Evolutionary conservation across 2,113 vertebrate genomes (phyloP), one percentile per base, ranked within the genome.

Genomic region (Sclerurus mexicanus): DNA sequence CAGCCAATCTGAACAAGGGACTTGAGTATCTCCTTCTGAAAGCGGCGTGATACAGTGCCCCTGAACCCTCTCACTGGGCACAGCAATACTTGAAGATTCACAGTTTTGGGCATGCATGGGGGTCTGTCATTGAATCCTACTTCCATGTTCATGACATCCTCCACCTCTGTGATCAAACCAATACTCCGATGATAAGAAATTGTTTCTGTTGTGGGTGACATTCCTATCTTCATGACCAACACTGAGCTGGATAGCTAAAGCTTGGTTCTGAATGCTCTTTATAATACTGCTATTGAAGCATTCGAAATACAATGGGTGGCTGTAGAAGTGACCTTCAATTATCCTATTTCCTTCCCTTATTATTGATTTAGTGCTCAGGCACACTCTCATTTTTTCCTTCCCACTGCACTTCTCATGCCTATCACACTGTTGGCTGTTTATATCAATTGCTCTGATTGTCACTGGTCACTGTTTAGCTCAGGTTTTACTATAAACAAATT

Each of bases 51-150:
- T 12, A 2, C 4, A 42, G 23, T 22, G 17, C 4, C 28, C 28
- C 53, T 42, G 40, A 77, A 6, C 6, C 20, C 25, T 11, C 20
- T 15, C 0, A 0, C 7, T 1, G 1, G 35, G 39, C 37, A 28
- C 4, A 3, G 30, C 5, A 19, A 18, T 6, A 24, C 30, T 52
- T 68, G 71, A 23, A 30, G 22, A 3, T 17, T 59, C 1, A 0
- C 4, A 4, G 19, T 13, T 4, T 1, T 7, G 9, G 8, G 10
- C 1, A 8, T 31, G 22, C 11, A 11, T 1, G 1, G 9, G 23
- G 39, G 10, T 44, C 31, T 55, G 20, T 42, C 33, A 7, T 4
- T 7, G 24, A 58, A 35, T 30, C 18, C 27, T 35, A 0, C 7
- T 49, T 85, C 37, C 9, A 2, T 23, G 19, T 33, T 16, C 4